These are phyloP conservation scores for Chamaea fasciata DNA, from an alignment of 2,113 vertebrate species.

Conservation along the genomic window DNA sequence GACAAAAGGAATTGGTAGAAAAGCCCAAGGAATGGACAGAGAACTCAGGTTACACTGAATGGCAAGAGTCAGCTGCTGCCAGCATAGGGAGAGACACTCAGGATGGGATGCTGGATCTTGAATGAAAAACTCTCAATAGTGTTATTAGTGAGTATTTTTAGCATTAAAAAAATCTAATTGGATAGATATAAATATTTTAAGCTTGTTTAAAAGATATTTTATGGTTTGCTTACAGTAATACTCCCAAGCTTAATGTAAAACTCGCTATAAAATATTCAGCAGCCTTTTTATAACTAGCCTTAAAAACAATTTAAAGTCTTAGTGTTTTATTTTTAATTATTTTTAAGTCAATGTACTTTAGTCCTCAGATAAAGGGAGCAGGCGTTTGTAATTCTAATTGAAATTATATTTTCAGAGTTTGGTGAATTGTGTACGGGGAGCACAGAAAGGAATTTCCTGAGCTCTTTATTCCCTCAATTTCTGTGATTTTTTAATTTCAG, in stretches of 20 bases:
- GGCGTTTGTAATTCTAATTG: background rate
- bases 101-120: constrained; percentile 72
- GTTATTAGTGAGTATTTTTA: constrained; percentile 74
- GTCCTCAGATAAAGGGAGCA: constrained; percentile 22
- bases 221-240: constrained; percentile 54
- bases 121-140: constrained; percentile 68
- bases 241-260: constrained; percentile 54
- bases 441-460: background rate
- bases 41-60: constrained; percentile 12
- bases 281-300: constrained; percentile 50
- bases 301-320: constrained; percentile 60
- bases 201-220: constrained; percentile 42
- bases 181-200: constrained; percentile 49
- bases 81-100: background rate
- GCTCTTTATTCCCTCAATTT: background rate
- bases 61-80: constrained; percentile 15
- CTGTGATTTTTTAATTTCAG: background rate
- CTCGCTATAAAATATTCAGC: constrained; percentile 62
- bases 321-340: constrained; percentile 64
- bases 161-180: constrained; percentile 35
- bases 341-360: constrained; percentile 55
- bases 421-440: background rate
- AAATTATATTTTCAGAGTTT: constrained; percentile 28
- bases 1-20: constrained; percentile 25
- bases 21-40: constrained; percentile 9